Percentiles rank a stretch among this genome's conserved stretches.
These are phyloP conservation scores for Drosophila biarmipes DNA, from an alignment of 1,140 invertebrate genomes.

Conservation along the genomic window DNA sequence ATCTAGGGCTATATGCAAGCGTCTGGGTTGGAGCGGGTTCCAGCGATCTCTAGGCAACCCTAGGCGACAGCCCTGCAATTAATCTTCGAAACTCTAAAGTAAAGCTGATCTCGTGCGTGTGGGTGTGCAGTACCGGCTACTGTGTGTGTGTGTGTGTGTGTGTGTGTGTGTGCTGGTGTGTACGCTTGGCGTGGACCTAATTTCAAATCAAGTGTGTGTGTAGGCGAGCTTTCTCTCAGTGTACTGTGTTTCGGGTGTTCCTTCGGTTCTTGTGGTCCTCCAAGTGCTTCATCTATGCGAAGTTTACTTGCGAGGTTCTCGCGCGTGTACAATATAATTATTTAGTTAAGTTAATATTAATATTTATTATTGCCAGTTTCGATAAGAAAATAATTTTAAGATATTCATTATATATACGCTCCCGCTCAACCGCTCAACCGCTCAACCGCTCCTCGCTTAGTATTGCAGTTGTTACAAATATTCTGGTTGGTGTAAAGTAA, in stretches of 20 bases:
- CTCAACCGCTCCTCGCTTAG: slow-evolving; percentile 30
- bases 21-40: slow-evolving; percentile 37
- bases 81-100: slow-evolving; percentile 44
- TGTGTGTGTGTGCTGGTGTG: slow-evolving; percentile 5
- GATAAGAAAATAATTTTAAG: slow-evolving; percentile 78
- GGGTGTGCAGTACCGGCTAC: slow-evolving; percentile 16
- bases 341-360: slow-evolving; percentile 47
- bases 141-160: slow-evolving; percentile 2
- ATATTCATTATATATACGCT: slow-evolving; percentile 53
- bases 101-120: slow-evolving; percentile 39
- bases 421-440: slow-evolving; percentile 21
- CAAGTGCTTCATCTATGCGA: slow-evolving; percentile 31
- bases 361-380: slow-evolving; percentile 79
- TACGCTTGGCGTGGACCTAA: slow-evolving; percentile 51
- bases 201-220: slow-evolving; percentile 39
- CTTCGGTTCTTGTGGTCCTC: slow-evolving; percentile 11
- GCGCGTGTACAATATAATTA: slow-evolving; percentile 44
- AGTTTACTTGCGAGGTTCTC: slow-evolving; percentile 44
- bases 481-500: slow-evolving; percentile 68
- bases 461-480: slow-evolving; percentile 37
- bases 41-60: slow-evolving; percentile 33
- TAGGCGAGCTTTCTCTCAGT: slow-evolving; percentile 19
- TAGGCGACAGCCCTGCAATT: slow-evolving; percentile 43
- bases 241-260: slow-evolving; percentile 5
- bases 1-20: slow-evolving; percentile 35